Conservation (phyloP, 2,113 vertebrate genomes). For the Upupa epops region DNA sequence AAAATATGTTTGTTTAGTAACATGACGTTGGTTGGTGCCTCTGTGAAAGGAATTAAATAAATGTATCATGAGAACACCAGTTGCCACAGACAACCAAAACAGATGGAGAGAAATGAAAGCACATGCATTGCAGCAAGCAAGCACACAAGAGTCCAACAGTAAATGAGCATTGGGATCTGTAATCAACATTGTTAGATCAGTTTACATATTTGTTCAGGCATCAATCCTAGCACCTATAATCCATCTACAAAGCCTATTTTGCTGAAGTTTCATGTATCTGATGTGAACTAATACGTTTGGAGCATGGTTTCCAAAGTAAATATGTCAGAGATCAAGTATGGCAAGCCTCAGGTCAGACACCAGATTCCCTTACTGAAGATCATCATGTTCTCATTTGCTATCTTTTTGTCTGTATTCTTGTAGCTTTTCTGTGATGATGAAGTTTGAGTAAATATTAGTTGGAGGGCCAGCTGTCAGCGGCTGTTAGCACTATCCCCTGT, state of each 20-base stretch:
- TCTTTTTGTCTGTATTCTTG: background rate
- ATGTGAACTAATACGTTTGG: background rate
- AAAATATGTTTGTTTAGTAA: background rate
- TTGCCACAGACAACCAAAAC: background rate
- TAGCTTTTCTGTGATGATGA: background rate
- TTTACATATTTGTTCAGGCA: background rate
- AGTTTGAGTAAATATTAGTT: background rate
- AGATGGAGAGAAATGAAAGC: background rate
- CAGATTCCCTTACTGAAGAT: background rate
- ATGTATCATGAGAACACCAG: background rate
- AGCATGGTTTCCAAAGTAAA: background rate
- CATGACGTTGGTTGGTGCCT: background rate
- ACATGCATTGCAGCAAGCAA: background rate
- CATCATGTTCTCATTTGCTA: background rate
- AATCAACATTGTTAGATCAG: background rate
- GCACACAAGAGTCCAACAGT: background rate
- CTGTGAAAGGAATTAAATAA: background rate
- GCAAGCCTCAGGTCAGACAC: background rate
- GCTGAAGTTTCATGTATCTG: background rate
- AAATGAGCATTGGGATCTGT: background rate
- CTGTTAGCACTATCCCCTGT: background rate
- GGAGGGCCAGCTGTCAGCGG: background rate
- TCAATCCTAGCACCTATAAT: background rate
- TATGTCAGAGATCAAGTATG: background rate
- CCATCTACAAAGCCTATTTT: background rate